A percentile compares a stretch with the other conserved stretches of the same genome.
Conservation (phyloP, 2,113 vertebrate genomes). For the Neolamprologus sp. region DNA sequence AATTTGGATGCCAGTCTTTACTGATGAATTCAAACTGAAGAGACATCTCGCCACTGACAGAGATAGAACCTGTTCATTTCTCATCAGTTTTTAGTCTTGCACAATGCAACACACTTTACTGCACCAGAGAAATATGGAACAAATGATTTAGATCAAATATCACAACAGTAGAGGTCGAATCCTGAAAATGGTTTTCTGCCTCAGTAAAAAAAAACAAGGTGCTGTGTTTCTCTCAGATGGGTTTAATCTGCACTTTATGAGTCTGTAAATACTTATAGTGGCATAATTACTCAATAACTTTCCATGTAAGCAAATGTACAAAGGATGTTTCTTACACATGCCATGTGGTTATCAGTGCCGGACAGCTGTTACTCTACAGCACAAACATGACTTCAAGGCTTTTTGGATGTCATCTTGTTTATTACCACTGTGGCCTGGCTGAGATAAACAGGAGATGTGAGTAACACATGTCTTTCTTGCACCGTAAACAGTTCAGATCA, state of each 20-base stretch:
- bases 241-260: neutral
- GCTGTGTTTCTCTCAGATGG: neutral
- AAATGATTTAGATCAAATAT: neutral
- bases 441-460: conserved; percentile 39
- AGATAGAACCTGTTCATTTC: neutral
- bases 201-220: neutral
- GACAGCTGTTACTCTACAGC: conserved; percentile 8
- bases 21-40: neutral
- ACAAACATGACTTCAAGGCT: conserved; percentile 20
- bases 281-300: neutral
- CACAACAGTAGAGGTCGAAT: conserved; percentile 1
- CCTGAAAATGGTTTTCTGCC: neutral
- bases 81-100: neutral
- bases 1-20: neutral
- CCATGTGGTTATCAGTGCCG: conserved; percentile 22
- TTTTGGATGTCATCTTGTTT: conserved; percentile 13
- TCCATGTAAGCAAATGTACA: conserved; percentile 8
- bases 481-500: conserved; percentile 12
- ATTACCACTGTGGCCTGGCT: neutral
- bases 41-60: neutral
- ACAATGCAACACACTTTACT: neutral
- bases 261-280: neutral
- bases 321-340: conserved; percentile 22
- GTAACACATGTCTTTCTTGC: neutral
- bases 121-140: neutral